Conservation (phyloP, 1,140 invertebrate genomes). For the Eupristina koningsbergeri region DNA sequence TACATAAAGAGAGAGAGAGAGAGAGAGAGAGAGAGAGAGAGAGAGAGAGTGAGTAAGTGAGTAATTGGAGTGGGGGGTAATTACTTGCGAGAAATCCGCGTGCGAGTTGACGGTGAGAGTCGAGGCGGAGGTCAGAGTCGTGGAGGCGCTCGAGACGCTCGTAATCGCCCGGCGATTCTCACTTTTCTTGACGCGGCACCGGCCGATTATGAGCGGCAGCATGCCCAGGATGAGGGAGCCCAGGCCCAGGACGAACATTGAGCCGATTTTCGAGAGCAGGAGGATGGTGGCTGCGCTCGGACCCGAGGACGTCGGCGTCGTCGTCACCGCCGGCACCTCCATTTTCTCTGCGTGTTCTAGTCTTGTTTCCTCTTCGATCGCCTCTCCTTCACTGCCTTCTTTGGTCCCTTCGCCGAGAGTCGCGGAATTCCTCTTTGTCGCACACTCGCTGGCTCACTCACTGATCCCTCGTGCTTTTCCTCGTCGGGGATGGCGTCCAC, state of each 20-base stretch:
- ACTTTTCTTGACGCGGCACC: slow-evolving; percentile 62
- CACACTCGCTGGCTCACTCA: background rate
- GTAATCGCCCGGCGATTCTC: slow-evolving; percentile 61
- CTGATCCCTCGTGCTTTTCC: background rate
- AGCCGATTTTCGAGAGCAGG: slow-evolving; percentile 73
- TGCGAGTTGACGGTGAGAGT: slow-evolving; percentile 57
- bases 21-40: background rate
- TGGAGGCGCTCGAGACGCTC: slow-evolving; percentile 61
- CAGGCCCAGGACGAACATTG: slow-evolving; percentile 75
- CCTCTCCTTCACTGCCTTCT: background rate
- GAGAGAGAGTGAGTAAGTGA: background rate
- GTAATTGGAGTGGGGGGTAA: background rate
- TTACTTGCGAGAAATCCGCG: slow-evolving; percentile 55
- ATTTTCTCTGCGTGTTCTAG: slow-evolving; percentile 32
- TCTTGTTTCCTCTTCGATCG: background rate
- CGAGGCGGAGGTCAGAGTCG: slow-evolving; percentile 60
- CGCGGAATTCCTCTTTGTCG: background rate
- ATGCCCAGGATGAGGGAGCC: slow-evolving; percentile 74
- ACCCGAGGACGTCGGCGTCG: slow-evolving; percentile 22
- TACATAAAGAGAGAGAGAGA: too few relatives aligned
- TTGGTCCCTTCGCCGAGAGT: background rate
- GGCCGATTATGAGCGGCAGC: slow-evolving; percentile 73
- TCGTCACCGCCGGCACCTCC: slow-evolving; percentile 49
- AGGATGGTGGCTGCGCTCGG: slow-evolving; percentile 50
- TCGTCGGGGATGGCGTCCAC: background rate